Conservation (phyloP, 2,113 vertebrate genomes). For the Salvelinus fontinalis region DNA sequence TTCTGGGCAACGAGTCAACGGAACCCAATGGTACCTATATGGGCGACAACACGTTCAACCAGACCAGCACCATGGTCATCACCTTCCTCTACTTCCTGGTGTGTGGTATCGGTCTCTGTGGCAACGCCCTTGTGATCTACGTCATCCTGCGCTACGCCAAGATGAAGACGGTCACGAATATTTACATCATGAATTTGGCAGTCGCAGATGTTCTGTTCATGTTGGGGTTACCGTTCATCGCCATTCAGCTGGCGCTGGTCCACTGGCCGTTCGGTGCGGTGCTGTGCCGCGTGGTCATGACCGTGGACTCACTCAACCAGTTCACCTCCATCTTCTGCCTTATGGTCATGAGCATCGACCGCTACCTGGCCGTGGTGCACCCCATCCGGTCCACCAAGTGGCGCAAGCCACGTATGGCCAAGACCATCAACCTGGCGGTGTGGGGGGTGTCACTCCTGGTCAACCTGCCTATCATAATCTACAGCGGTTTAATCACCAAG, state of each 20-base stretch:
- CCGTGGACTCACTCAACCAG: slow-evolving; percentile 93
- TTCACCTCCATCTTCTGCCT: slow-evolving; percentile 98
- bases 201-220: slow-evolving; percentile 96
- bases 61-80: slow-evolving; percentile 87
- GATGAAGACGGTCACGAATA: slow-evolving; percentile 98
- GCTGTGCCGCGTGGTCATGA: slow-evolving; percentile 93
- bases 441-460: slow-evolving; percentile 92
- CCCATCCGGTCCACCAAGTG: slow-evolving; percentile 94
- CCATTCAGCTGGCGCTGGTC: slow-evolving; percentile 92
- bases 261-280: slow-evolving; percentile 95
- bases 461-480: slow-evolving; percentile 94
- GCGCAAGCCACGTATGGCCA: slow-evolving; percentile 90
- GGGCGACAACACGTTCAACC: slow-evolving; percentile 74
- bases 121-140: slow-evolving; percentile 93
- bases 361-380: slow-evolving; percentile 95
- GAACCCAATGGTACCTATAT: slow-evolving; percentile 60
- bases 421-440: slow-evolving; percentile 87
- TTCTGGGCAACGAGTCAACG: slow-evolving; percentile 74
- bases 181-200: slow-evolving; percentile 97
- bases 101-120: slow-evolving; percentile 87
- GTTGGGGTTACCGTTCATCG: slow-evolving; percentile 92
- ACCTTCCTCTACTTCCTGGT: slow-evolving; percentile 94
- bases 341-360: slow-evolving; percentile 94
- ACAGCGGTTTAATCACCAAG: slow-evolving; percentile 84
- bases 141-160: slow-evolving; percentile 96